Percentiles rank a stretch among this genome's conserved stretches.
These are phyloP conservation scores for Lasioglossum vierecki DNA, from an alignment of 2,888 invertebrate genomes.

Conservation along the genomic window DNA sequence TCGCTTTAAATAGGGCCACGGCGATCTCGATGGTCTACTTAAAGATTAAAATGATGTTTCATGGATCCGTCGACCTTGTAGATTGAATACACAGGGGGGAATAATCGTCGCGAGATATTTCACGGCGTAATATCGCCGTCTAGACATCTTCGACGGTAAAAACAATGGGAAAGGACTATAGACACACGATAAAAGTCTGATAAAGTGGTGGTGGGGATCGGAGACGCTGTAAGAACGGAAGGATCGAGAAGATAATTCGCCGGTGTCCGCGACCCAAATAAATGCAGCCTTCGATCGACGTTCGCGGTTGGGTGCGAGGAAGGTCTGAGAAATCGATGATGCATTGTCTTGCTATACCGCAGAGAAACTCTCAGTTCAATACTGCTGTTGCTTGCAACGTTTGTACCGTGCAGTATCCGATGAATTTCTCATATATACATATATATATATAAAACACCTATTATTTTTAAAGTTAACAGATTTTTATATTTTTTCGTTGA, in stretches of 20 bases:
- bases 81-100: background rate
- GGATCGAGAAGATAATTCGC: constrained; percentile 77
- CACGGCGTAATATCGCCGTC: background rate
- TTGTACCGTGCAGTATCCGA: background rate
- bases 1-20: background rate
- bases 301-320: constrained; percentile 73
- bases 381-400: background rate
- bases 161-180: constrained; percentile 37
- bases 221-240: constrained; percentile 76
- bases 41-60: background rate
- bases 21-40: background rate
- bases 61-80: background rate
- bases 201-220: constrained; percentile 51
- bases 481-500: background rate
- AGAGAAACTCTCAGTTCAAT: constrained; percentile 46
- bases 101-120: constrained; percentile 1
- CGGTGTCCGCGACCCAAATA: constrained; percentile 81
- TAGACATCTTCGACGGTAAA: constrained; percentile 28
- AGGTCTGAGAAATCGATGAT: constrained; percentile 75
- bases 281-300: constrained; percentile 76
- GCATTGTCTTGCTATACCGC: constrained; percentile 55
- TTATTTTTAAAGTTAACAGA: background rate
- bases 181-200: constrained; percentile 46
- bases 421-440: background rate
- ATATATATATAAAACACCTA: background rate